phyloP scores from a whole-genome alignment of 2,113 vertebrate species.

The Solea solea region DNA sequence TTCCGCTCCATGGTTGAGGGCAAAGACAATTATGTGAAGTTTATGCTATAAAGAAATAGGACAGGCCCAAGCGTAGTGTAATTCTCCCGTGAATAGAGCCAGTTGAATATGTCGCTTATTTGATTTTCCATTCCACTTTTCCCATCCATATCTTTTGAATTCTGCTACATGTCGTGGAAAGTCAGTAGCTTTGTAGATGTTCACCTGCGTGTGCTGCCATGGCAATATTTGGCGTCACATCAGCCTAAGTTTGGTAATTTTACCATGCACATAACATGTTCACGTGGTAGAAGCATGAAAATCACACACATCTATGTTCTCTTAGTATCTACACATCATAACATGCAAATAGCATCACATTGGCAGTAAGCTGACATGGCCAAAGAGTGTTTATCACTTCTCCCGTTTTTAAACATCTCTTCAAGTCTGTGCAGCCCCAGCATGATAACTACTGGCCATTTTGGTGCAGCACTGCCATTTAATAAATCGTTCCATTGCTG shows the following conservation, averaged over 20 bases:
- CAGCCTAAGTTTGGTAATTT: constrained; percentile 4
- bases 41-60: constrained; percentile 54
- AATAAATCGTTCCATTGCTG: constrained; percentile 79
- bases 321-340: constrained; percentile 23
- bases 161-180: constrained; percentile 43
- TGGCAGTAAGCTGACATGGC: constrained; percentile 55
- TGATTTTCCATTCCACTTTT: constrained; percentile 55
- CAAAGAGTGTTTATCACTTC: constrained; percentile 62
- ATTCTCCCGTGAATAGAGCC: constrained; percentile 46
- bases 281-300: constrained; percentile 16
- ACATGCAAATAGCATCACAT: constrained; percentile 9
- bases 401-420: constrained; percentile 63
- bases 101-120: constrained; percentile 45
- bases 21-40: constrained; percentile 69
- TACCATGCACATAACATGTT: constrained; percentile 3
- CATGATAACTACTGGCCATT: constrained; percentile 78
- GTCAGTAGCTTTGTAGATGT: constrained; percentile 44
- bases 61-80: constrained; percentile 32
- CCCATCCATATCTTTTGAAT: constrained; percentile 30
- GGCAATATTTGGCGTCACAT: constrained; percentile 30
- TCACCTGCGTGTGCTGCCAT: constrained; percentile 21
- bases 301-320: constrained; percentile 4
- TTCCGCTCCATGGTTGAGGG: constrained; percentile 63
- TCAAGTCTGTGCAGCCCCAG: constrained; percentile 62
- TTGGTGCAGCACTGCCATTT: constrained; percentile 77